Evolutionary conservation across 2,797 vertebrate genomes (phyloP), one percentile per base, ranked within the genome.

Genomic region (Helarctos malayanus): DNA sequence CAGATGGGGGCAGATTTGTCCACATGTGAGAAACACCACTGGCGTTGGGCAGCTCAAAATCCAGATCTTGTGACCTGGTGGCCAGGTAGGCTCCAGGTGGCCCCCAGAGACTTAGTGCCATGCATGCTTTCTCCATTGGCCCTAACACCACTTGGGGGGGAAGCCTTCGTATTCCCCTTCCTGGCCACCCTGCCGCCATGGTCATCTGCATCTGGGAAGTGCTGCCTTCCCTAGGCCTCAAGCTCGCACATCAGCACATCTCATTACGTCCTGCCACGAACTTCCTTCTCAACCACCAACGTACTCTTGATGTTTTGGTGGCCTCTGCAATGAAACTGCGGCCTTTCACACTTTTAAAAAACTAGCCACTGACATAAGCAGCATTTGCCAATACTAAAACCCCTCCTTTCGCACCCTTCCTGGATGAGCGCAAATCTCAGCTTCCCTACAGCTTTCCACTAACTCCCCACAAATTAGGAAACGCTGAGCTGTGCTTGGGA

Each of bases 31-130:
- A 56, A 94, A 86, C 94, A 73, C 8, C 75, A 82, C 21, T 75
- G 63, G 38, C 41, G 92, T 83, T 75, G 29, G 21, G 54, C 52
- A 94, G 7, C 35, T 97, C 69, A 75, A 56, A 97, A 82, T 57
- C 81, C 75, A 73, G n/a, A 76, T 11, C 19, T 59, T 16, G 21
- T 69, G 54, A 79, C 16, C 27, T 73, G 61, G 49, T 35, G 49
- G 63, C 32, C 27, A 65, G 15, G 27, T 18, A 76, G 15, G 27
- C 73, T 18, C 73, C 45, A 32, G 8, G 27, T 49, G 49, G 47
- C 29, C 45, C 35, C 35, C 25, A 41, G 32, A n/a, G n/a, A 7
- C 15, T 83, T 19, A 32, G 11, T 7, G 23, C 2, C 27, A 41
- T 19, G 27, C n/a, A 14, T 18, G 27, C 65, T 81, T 47, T 84